Evolutionary conservation across 2,797 vertebrate genomes (phyloP).

Genomic region (Crax fasciolata): DNA sequence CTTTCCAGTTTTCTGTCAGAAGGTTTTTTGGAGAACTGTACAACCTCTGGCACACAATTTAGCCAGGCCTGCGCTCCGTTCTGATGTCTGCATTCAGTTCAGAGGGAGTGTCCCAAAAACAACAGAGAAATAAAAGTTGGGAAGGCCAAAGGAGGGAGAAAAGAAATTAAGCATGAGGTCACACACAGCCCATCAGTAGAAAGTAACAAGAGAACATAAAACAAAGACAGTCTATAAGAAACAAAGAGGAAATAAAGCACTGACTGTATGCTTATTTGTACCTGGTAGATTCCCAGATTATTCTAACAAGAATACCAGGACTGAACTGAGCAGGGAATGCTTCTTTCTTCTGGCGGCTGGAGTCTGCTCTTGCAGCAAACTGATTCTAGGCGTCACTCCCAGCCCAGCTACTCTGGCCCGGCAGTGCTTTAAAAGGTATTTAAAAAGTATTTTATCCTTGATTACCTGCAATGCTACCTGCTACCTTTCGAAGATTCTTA

Average conservation of each 20-base stretch:
- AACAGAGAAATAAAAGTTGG: constrained; percentile 3
- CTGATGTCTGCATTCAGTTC: background rate
- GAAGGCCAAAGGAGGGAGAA: background rate
- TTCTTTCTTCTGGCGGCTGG: background rate
- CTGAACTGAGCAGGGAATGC: background rate
- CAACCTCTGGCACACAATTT: background rate
- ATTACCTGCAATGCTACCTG: background rate
- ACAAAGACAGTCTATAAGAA: background rate
- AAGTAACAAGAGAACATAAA: background rate
- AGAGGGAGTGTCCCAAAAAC: constrained; percentile 47
- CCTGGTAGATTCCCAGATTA: background rate
- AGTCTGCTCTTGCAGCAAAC: background rate
- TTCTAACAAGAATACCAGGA: background rate
- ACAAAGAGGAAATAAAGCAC: background rate
- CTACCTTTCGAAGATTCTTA: background rate
- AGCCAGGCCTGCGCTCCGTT: background rate
- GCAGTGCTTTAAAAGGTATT: background rate
- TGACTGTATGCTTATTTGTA: background rate
- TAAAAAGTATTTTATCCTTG: background rate
- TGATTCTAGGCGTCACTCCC: background rate
- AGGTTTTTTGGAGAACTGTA: background rate
- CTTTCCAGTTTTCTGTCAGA: background rate
- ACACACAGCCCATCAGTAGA: background rate
- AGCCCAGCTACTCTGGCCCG: background rate
- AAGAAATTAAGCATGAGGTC: background rate